Conservation (phyloP, 2,113 vertebrate species). For the Benitochromis conjunctus region DNA sequence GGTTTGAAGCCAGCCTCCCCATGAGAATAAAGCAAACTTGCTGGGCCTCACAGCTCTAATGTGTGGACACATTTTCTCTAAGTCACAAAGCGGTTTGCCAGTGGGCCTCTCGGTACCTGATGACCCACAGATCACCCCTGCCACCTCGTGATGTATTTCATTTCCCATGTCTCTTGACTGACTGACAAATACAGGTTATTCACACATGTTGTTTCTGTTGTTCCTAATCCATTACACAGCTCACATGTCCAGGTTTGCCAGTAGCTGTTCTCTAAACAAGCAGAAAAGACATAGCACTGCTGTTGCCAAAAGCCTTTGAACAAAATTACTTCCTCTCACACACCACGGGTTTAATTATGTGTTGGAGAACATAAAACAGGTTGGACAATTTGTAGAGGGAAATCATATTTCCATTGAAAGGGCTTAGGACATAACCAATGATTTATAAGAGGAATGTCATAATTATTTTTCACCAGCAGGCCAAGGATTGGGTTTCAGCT, state of each 20-base stretch:
- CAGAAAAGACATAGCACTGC: conserved; percentile 77
- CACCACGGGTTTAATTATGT: conserved; percentile 89
- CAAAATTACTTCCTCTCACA: conserved; percentile 93
- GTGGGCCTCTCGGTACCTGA: conserved; percentile 33
- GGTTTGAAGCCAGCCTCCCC: conserved; percentile 39
- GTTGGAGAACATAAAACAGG: conserved; percentile 89
- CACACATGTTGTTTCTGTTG: conserved; percentile 59
- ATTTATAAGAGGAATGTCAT: conserved; percentile 90
- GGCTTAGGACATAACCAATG: conserved; percentile 83
- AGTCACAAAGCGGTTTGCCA: conserved; percentile 45
- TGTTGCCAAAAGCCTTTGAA: conserved; percentile 87
- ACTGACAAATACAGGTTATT: conserved; percentile 54
- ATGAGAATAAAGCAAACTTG: conserved; percentile 46
- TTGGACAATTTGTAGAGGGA: conserved; percentile 90
- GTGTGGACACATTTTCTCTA: conserved; percentile 59
- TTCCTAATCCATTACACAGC: conserved; percentile 66
- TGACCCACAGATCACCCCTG: conserved; percentile 50
- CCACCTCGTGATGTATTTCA: conserved; percentile 49
- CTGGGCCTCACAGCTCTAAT: conserved; percentile 35
- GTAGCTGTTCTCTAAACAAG: conserved; percentile 81
- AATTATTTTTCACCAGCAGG: conserved; percentile 82
- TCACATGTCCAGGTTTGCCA: conserved; percentile 71
- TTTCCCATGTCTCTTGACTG: conserved; percentile 51
- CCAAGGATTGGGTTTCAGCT: conserved; percentile 81
- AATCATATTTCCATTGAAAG: conserved; percentile 92